Evolutionary conservation across 2,797 vertebrate genomes (phyloP), one percentile per base, ranked within the genome.

Genomic region (Diplodus puntazzo): DNA sequence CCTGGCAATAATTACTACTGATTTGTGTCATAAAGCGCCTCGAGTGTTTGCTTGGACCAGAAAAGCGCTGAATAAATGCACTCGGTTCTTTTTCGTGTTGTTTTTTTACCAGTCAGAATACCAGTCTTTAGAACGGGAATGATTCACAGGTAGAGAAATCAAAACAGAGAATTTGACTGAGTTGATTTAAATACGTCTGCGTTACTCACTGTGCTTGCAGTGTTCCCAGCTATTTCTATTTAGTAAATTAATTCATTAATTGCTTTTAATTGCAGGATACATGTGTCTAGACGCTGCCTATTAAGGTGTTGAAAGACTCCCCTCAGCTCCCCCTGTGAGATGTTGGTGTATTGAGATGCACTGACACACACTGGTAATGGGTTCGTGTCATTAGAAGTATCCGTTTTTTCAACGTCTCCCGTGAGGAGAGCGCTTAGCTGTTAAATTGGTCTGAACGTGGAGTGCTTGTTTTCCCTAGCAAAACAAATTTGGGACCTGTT

Each of bases 341-440:
- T 60, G 57, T 17, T 21, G 20, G 5, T 30, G 69, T 57, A 82
- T 85, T 84, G 71, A 91, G 82, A 94, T 92, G 91, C 88, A 12
- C 74, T 20, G 84, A 75, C 93, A 92, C 89, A 80, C 88, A 79
- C 84, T 13, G 73, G 49, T 88, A 87, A 91, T 84, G 70, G 42
- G 46, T 80, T 48, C 76, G 83, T 92, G 93, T 88, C 83, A 76
- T 88, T 77, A 87, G 77, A 71, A 66, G 75, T 63, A 25, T 57
- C 81, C 23, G 12, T 50, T 84, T 87, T 63, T 88, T 89, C 87
- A 84, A 1, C 2, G 58, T 25, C 69, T 81, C 78, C 57, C 81
- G 75, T 10, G 39, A 65, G 39, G 27, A 59, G 48, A 20, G 27
- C 27, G 30, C 70, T 67, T 39, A 39, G 73, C 68, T 53, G 58